These are phyloP conservation scores for Stegophylla sp. DNA, from an alignment of 2,888 invertebrate species.

Conservation along the genomic window DNA sequence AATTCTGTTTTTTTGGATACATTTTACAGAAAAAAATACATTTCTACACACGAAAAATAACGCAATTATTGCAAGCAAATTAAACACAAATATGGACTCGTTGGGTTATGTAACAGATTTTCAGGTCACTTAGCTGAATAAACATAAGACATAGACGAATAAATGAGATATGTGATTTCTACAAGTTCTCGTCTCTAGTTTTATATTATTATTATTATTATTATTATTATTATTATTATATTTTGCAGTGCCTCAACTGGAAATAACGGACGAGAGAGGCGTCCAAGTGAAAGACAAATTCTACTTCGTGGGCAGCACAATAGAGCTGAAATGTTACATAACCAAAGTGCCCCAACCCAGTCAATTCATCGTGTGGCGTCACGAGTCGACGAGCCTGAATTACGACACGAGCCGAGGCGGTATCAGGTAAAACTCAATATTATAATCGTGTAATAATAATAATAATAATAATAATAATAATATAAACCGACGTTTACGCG, in stretches of 20 bases:
- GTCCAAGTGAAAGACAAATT: constrained; percentile 79
- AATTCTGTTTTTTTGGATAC: too few species aligned
- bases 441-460: not conserved
- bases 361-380: constrained; percentile 78
- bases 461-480: too few species aligned
- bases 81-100: too few species aligned
- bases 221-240: not conserved
- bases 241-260: constrained; percentile 77
- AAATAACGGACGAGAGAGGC: constrained; percentile 81
- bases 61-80: too few species aligned
- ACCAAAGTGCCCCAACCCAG: constrained; percentile 79
- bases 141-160: too few species aligned
- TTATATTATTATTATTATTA: too few species aligned
- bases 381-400: constrained; percentile 77
- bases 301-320: constrained; percentile 83
- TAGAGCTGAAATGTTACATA: constrained; percentile 81
- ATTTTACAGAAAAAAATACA: too few species aligned
- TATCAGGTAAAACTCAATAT: constrained; percentile 81
- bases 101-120: too few species aligned
- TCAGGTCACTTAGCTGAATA: too few species aligned
- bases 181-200: too few species aligned
- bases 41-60: too few species aligned
- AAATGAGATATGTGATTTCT: too few species aligned
- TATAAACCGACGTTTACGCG: constrained; percentile 42
- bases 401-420: constrained; percentile 82